Conservation (phyloP, 1,140 invertebrate species). For the Brachionus sp. region DNA sequence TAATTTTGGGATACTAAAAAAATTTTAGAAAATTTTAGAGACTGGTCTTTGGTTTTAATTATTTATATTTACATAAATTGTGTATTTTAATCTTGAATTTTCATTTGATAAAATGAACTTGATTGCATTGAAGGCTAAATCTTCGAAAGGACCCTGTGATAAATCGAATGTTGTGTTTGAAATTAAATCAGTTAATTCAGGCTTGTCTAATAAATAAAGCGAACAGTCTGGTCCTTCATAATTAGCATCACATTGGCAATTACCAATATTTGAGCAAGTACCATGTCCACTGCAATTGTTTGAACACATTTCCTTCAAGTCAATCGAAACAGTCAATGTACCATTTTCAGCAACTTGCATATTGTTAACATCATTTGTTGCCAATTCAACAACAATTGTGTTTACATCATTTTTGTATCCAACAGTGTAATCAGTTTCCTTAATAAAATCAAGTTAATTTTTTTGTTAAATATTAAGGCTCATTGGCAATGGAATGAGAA, state of each 20-base stretch:
- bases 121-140: not conserved
- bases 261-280: not conserved
- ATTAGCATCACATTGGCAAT: not conserved
- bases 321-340: not conserved
- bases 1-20: not conserved
- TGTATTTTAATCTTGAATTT: not conserved
- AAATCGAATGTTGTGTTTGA: not conserved
- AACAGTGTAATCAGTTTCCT: not conserved
- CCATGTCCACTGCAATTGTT: not conserved
- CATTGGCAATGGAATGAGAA: no score
- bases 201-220: not conserved
- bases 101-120: not conserved
- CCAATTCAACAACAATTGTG: not conserved
- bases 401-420: conserved; percentile 22
- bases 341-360: not conserved
- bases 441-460: not conserved
- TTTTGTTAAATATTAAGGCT: no score
- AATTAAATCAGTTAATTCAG: not conserved
- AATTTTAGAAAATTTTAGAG: not conserved
- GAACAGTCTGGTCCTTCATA: not conserved
- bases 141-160: not conserved
- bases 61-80: not conserved
- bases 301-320: not conserved
- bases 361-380: not conserved
- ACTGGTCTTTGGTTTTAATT: not conserved